Percentiles rank a stretch among this genome's conserved stretches.
Conservation (phyloP, 35 echinoderm and acorn worm species). For the Apostichopus japonicus region DNA sequence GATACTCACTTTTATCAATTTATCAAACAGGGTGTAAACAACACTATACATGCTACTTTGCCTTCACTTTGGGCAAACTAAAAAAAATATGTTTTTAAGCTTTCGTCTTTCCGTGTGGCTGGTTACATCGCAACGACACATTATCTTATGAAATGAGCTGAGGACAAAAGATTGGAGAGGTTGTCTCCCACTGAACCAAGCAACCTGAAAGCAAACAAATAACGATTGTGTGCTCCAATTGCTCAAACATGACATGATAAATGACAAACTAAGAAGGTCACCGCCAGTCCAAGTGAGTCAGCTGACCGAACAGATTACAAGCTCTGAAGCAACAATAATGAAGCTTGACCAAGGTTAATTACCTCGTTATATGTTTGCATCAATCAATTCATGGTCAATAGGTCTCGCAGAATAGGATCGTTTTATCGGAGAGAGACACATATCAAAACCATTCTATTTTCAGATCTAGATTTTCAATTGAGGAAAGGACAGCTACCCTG, state of each 20-base stretch:
- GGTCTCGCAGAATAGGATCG: neutral
- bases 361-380: neutral
- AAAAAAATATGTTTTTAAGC: too few relatives aligned
- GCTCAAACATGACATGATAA: neutral
- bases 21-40: too few relatives aligned
- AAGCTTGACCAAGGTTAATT: slow-evolving; percentile 4
- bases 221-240: neutral
- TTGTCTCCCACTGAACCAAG: too few relatives aligned
- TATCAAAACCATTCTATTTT: neutral
- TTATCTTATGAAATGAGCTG: too few relatives aligned
- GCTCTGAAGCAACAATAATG: neutral
- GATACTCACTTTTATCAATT: too few relatives aligned
- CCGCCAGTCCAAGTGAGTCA: neutral
- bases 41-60: too few relatives aligned
- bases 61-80: too few relatives aligned
- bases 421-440: neutral
- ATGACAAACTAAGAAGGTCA: neutral
- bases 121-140: too few relatives aligned
- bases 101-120: too few relatives aligned
- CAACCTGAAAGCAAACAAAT: too few relatives aligned
- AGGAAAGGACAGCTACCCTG: neutral
- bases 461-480: neutral
- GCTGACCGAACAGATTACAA: neutral
- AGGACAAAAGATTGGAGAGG: too few relatives aligned
- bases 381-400: neutral